A percentile compares a stretch with the other conserved stretches of the same genome.
Conservation (phyloP, 1,140 invertebrate species). For the Penaeus vannamei region DNA sequence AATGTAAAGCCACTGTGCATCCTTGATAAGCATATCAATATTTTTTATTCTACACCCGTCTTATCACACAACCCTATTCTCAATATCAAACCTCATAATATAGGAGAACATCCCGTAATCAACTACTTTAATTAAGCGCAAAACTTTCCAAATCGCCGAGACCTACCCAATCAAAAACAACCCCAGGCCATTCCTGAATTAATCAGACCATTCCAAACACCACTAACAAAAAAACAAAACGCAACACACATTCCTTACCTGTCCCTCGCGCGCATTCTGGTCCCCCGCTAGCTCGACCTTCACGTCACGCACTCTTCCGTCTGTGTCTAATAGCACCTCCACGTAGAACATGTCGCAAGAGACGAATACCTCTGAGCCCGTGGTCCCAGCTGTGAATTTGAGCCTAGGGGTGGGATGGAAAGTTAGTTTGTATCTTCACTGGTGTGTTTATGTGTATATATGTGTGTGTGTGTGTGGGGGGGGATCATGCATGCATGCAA, state of each 20-base stretch:
- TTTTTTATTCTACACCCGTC: no score
- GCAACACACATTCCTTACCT: conserved; percentile 70
- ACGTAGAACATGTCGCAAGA: conserved; percentile 98
- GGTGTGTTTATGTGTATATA: not conserved
- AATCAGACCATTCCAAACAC: not conserved
- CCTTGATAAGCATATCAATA: no score
- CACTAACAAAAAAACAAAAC: not conserved
- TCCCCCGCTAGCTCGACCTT: conserved; percentile 93
- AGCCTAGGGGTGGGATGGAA: conserved; percentile 75
- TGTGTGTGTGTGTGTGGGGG: not conserved
- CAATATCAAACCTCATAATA: no score
- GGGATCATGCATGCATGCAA: no score
- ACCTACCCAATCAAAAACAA: no score
- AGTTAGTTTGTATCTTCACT: conserved; percentile 10
- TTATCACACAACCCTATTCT: no score
- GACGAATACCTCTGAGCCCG: conserved; percentile 86
- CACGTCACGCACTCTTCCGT: conserved; percentile 89
- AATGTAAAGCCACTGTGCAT: no score
- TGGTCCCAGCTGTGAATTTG: conserved; percentile 81
- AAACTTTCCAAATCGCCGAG: no score
- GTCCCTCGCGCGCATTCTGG: conserved; percentile 73
- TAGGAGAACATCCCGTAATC: no score
- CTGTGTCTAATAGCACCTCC: conserved; percentile 87
- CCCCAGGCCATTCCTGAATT: not conserved
- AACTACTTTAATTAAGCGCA: no score